Evolutionary conservation across 2,113 vertebrate genomes (phyloP), one percentile per base, ranked within the genome.

Genomic region (Pelusios castaneus): DNA sequence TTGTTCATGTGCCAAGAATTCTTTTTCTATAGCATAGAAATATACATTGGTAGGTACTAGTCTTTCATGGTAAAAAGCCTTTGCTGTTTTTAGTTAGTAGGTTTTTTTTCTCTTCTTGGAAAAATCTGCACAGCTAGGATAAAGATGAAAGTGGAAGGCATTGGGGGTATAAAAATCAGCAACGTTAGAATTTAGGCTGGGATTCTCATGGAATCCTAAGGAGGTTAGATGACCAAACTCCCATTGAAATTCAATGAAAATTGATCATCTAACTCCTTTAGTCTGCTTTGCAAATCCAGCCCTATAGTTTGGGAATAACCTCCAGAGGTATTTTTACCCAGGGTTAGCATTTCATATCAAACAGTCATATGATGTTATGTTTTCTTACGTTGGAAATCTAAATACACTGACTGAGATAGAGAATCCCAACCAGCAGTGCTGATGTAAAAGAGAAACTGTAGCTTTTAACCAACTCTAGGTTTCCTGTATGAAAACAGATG

Each of bases 211-310:
- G 8, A 91, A 89, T 8, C 56, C 56, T 27, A 29, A 58, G 56
- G 56, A 25, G 29, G 9, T 29, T 67, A 94, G 87, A 91, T 88
- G 78, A 63, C 84, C 56, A 94, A 95, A 47, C 92, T 94, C 58
- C 83, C 34, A 88, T 47, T 93, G 90, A 91, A 91, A 96, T 92
- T 88, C 4, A 12, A 84, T 83, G 10, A 81, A 90, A 96, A 95
- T 84, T 25, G 92, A 87, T 82, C 79, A 89, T 77, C 81, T 84
- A 17, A 63, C 41, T 79, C 58, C 58, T 82, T 14, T 58, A 86
- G 92, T 4, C 43, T 94, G 11, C 54, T 94, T 80, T 88, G 55
- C 78, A 95, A 92, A 94, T 24, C 67, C 76, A 21, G 63, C 89
- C 88, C 12, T 3, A 87, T 54, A 89, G 56, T 58, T 58, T 58